A percentile compares a stretch with the other conserved stretches of the same genome.
phyloP scores from a whole-genome alignment of 30 jellyfish, hydroid and myxozoan species.

The Cassiopea xamachana region DNA sequence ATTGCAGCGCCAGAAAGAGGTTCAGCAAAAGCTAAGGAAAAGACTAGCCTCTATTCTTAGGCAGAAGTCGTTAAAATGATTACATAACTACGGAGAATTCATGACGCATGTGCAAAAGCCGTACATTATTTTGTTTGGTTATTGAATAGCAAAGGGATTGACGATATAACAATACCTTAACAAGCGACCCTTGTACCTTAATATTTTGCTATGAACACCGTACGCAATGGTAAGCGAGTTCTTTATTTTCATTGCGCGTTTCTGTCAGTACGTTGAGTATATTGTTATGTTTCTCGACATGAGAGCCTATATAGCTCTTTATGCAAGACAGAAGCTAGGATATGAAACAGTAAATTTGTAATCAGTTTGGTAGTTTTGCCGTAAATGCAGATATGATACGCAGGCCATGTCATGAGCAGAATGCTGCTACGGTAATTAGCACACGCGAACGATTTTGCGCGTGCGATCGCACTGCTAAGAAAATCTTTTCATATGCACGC shows the following conservation, averaged over 20 bases:
- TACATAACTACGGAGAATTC: neutral
- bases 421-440: no score
- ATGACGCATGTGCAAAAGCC: neutral
- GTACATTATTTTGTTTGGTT: neutral
- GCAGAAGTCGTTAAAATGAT: neutral
- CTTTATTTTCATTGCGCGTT: neutral
- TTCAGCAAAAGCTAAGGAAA: conserved; percentile 64
- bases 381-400: neutral
- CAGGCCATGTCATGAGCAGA: no score
- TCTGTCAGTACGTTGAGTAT: neutral
- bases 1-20: conserved; percentile 54
- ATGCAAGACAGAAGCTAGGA: neutral
- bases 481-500: no score
- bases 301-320: neutral
- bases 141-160: no score
- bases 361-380: neutral
- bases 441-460: no score
- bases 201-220: neutral
- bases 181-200: no score
- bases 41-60: conserved; percentile 43
- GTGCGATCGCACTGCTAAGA: no score
- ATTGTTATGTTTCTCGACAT: no score
- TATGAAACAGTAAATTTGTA: neutral
- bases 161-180: no score
- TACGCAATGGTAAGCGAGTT: neutral